These are phyloP conservation scores for Homalodisca vitripennis DNA, from an alignment of 1,140 invertebrate species.

Conservation along the genomic window DNA sequence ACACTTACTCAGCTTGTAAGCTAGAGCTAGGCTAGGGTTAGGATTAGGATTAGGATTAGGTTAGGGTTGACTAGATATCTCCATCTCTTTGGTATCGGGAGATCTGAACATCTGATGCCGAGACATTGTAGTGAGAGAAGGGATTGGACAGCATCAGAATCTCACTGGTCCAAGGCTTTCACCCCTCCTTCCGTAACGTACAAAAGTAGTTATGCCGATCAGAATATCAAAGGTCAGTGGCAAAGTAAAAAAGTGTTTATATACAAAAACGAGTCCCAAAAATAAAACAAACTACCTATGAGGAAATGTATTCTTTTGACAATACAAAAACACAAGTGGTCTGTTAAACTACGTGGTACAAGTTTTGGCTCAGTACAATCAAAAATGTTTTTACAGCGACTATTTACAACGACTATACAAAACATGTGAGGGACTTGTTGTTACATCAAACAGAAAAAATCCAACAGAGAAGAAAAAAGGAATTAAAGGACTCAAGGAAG, in stretches of 20 bases:
- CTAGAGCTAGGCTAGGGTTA: conserved; percentile 10
- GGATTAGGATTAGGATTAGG: too few species aligned
- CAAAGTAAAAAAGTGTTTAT: conserved; percentile 31
- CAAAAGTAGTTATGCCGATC: conserved; percentile 30
- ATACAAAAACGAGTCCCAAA: conserved; percentile 29
- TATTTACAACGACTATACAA: conserved; percentile 38
- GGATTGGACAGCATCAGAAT: not conserved
- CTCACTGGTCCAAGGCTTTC: conserved; percentile 5
- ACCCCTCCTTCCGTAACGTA: conserved; percentile 29
- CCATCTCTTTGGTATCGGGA: conserved; percentile 32
- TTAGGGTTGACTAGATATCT: conserved; percentile 22
- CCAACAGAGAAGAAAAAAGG: not conserved
- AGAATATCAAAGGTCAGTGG: conserved; percentile 26
- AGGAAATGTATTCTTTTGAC: conserved; percentile 15
- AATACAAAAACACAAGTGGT: conserved; percentile 23
- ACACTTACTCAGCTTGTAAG: conserved; percentile 30
- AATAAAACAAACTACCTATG: conserved; percentile 28
- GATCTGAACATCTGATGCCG: conserved; percentile 12
- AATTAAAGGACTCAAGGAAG: conserved; percentile 14
- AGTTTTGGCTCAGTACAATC: conserved; percentile 31
- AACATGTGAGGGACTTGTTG: conserved; percentile 24
- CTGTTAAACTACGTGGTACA: conserved; percentile 34
- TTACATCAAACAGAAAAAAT: conserved; percentile 25
- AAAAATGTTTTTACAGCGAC: conserved; percentile 36
- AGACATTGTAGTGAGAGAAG: not conserved